Base-by-base conservation (phyloP, 2,797 vertebrate species). In the Melanotaenia maccullochi region DNA sequence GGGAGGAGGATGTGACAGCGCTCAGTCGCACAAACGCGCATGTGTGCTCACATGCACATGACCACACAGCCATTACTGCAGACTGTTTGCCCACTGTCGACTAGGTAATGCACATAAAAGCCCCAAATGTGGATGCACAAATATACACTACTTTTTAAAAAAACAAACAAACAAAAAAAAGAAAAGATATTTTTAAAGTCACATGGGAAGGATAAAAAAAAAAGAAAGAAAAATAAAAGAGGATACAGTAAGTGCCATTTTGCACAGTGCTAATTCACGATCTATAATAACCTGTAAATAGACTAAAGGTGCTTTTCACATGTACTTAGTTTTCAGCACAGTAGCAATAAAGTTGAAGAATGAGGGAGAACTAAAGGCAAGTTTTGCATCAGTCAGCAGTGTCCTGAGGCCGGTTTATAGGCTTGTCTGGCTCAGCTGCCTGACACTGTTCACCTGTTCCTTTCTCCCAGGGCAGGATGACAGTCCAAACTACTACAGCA, bases 51-150 rank as follows among this genome's bases (percentile, higher is more conserved):
- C 71, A 76, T 7, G 67, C 73, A 83, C 82, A 85, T 49, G 69
- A 83, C 74, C 78, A 71, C 76, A 82, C 52, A 67, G 79, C 90
- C 86, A 87, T 87, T 78, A 67, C 71, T 85, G 85, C 73, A 73
- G 81, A 89, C 85, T 87, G 82, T 87, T 81, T 81, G 75, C 90
- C 81, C 80, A 71, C 83, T 76, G 81, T 79, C 86, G 88, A 93
- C 90, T 90, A 89, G 90, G 88, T 91, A 90, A 90, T 89, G 84
- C 66, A 85, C 79, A 81, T 84, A 79, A 89, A 89, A 86, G 76
- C 81, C 77, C 67, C 72, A 85, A 90, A 89, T 24, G n/a, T 8
- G 9, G 49, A 35, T 12, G 35, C 5, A 83, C 81, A 87, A 83
- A 89, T 78, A 83, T 62, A 69, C 71, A 72, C 62, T 32, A 73